Conservation (phyloP, 2,888 invertebrate species). For the Dastarcus helophoroides region DNA sequence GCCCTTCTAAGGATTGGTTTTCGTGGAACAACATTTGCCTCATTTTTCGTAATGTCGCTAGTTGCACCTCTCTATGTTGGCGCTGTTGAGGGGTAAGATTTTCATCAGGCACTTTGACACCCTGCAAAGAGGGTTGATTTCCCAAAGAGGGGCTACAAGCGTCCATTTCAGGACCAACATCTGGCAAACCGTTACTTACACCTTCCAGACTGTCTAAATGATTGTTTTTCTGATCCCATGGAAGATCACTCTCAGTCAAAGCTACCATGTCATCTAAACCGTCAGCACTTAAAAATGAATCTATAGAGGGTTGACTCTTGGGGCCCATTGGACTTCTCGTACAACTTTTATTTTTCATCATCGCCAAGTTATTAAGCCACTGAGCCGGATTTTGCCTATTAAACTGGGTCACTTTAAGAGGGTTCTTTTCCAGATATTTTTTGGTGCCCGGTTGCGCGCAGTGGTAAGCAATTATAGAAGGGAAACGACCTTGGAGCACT, state of each 20-base stretch:
- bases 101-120: slow-evolving; percentile 88
- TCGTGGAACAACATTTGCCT: slow-evolving; percentile 88
- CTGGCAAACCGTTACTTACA: slow-evolving; percentile 35
- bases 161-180: slow-evolving; percentile 35
- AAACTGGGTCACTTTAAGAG: slow-evolving; percentile 78
- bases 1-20: slow-evolving; percentile 37
- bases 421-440: slow-evolving; percentile 90
- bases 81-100: slow-evolving; percentile 93
- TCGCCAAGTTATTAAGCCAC: slow-evolving; percentile 66
- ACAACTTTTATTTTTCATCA: slow-evolving; percentile 60
- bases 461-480: slow-evolving; percentile 89
- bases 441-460: slow-evolving; percentile 92
- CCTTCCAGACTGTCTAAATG: slow-evolving; percentile 34
- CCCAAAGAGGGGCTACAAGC: slow-evolving; percentile 42
- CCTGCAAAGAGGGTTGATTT: slow-evolving; percentile 51
- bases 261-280: slow-evolving; percentile 37
- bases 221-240: slow-evolving; percentile 41
- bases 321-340: slow-evolving; percentile 43
- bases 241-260: slow-evolving; percentile 35
- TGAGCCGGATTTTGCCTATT: slow-evolving; percentile 73
- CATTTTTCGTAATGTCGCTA: slow-evolving; percentile 85
- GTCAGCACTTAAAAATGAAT: slow-evolving; percentile 34
- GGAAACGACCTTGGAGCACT: slow-evolving; percentile 78
- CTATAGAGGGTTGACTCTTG: slow-evolving; percentile 29
- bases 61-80: slow-evolving; percentile 84